Evolutionary conservation across 2,888 invertebrate genomes (phyloP), one percentile per base, ranked within the genome.

Genomic region (Diplazon laetatorius): DNA sequence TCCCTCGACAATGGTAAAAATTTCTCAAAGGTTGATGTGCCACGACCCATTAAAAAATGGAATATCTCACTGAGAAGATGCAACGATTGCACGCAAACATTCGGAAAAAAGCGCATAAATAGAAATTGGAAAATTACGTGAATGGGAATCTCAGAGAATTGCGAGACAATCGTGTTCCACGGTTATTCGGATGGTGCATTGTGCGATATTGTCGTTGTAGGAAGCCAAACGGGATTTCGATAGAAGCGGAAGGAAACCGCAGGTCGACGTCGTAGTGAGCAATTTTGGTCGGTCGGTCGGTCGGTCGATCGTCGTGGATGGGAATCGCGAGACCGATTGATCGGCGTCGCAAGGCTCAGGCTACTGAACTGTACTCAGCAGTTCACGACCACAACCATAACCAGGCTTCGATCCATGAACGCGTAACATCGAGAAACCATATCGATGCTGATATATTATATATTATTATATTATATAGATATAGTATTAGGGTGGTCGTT

Each of bases 221-320:
- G 37, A 52, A 72, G 68, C 57, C 50, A 22, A 48, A 70, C 69
- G 37, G 50, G 25, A 65, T 73, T 65, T 59, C 44, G 50, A 70
- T 14, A 10, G 18, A 18, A 60, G 35, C 44, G 48, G 35, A 69
- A 63, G 25, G 52, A 37, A 42, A 73, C 72, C 55, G 62, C 62
- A 68, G 55, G 25, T 57, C 57, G 63, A 55, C 63, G 59, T 73
- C 69, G 65, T 39, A 69, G 57, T 42, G 68, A 9, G 48, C 50
- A 73, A 69, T 73, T 73, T 72, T 69, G 73, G 69, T 73, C 52
- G 30, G 69, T 65, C 59, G 48, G 62, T 72, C 55, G 46, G 55
- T 60, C 60, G 55, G n/a, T 9, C 35, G 42, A 16, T n/a, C n/a
- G n/a, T n/a, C n/a, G 50, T 20, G 46, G 42, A n/a, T n/a, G 44